phyloP scores from a whole-genome alignment of 2,797 vertebrate genomes.

The Discoglossus pictus region DNA sequence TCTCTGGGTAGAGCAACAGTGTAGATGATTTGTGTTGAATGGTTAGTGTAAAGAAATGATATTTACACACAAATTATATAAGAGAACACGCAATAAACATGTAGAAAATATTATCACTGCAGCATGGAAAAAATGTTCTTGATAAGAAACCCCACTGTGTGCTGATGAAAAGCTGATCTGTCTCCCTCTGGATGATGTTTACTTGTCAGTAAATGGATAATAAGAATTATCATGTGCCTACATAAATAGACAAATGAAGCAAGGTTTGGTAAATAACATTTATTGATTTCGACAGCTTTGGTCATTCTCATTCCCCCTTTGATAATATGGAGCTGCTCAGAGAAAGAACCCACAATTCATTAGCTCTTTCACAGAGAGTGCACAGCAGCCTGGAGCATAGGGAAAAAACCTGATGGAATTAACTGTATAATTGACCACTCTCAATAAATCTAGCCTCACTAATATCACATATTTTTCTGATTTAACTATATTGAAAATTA shows the following conservation, averaged over 20 bases:
- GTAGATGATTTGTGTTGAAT: too few relatives aligned
- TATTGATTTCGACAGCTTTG: conserved; percentile 49
- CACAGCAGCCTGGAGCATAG: conserved; percentile 14
- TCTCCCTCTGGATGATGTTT: conserved; percentile 31
- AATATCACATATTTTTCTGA: conserved; percentile 20
- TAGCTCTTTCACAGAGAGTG: conserved; percentile 47
- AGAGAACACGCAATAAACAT: too few relatives aligned
- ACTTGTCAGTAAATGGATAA: conserved; percentile 29
- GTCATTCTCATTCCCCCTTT: conserved; percentile 42
- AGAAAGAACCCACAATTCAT: conserved; percentile 36
- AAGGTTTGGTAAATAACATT: conserved; percentile 36
- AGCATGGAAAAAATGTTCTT: conserved; percentile 6
- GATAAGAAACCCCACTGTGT: conserved; percentile 5
- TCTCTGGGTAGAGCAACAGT: too few relatives aligned
- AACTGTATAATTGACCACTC: conserved; percentile 27
- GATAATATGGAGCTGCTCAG: conserved; percentile 38
- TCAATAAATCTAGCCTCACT: conserved; percentile 21
- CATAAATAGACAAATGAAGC: conserved; percentile 39
- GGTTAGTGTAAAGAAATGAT: too few relatives aligned
- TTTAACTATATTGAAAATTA: conserved; percentile 23
- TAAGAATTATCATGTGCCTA: conserved; percentile 32
- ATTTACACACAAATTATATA: too few relatives aligned
- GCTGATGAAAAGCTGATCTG: conserved; percentile 16
- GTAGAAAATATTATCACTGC: conserved; percentile 13
- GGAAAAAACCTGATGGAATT: conserved; percentile 22